Evolutionary conservation across 2,797 vertebrate species (phyloP).

Genomic region (Myotis vivesi): DNA sequence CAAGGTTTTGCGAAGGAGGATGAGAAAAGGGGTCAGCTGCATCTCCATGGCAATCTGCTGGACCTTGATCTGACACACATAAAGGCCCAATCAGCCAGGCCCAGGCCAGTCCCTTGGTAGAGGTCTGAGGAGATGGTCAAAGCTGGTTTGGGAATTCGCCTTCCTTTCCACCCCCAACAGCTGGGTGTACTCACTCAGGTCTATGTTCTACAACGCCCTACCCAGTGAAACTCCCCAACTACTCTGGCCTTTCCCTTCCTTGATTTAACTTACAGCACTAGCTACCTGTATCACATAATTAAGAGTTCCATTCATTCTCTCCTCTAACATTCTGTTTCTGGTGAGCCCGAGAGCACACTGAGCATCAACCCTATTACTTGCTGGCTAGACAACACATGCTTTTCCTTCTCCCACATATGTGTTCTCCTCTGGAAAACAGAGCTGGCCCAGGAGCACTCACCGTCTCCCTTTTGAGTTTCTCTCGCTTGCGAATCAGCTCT

Average conservation of each 20-base stretch:
- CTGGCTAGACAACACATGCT: not conserved
- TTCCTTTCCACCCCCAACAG: not conserved
- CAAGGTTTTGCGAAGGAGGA: slow-evolving; percentile 94
- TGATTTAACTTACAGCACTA: not conserved
- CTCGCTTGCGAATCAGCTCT: slow-evolving; percentile 98
- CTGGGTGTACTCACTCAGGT: not conserved
- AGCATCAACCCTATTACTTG: not conserved
- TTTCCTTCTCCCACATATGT: not conserved
- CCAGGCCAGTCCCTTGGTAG: not conserved
- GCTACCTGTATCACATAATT: not conserved
- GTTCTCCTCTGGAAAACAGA: not conserved
- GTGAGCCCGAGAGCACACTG: not conserved
- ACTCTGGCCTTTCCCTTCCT: not conserved
- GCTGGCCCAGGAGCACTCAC: slow-evolving; percentile 83
- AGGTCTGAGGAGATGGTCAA: not conserved
- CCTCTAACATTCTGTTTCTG: slow-evolving; percentile 32
- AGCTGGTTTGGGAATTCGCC: not conserved
- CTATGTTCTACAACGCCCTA: not conserved
- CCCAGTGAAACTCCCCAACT: not conserved
- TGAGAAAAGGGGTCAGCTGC: slow-evolving; percentile 97
- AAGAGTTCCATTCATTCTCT: slow-evolving; percentile 32
- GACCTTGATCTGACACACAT: slow-evolving; percentile 93
- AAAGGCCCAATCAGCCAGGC: slow-evolving; percentile 41
- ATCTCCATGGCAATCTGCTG: slow-evolving; percentile 97
- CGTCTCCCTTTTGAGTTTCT: slow-evolving; percentile 98